Conservation (phyloP, 1,140 invertebrate genomes). For the Ridgeia piscesae region DNA sequence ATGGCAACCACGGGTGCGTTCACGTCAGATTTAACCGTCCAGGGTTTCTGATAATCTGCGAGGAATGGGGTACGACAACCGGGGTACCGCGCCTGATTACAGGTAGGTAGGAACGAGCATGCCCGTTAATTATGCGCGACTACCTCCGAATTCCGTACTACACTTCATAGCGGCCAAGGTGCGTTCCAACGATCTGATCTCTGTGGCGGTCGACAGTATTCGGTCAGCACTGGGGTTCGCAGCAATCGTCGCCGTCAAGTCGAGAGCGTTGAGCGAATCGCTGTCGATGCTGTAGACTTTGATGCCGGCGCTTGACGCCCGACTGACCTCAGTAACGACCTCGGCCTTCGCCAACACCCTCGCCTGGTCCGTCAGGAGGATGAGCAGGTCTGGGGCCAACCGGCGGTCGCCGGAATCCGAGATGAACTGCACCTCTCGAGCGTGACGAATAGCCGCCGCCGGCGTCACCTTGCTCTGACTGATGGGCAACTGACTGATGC, state of each 20-base stretch:
- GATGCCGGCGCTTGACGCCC: no score
- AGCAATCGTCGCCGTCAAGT: neutral
- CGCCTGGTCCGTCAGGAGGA: neutral
- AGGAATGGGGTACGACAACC: neutral
- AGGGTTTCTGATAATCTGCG: neutral
- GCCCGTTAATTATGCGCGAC: neutral
- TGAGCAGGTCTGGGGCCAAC: neutral
- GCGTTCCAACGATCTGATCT: neutral
- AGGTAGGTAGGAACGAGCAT: neutral
- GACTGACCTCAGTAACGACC: neutral
- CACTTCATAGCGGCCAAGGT: neutral
- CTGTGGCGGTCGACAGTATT: neutral
- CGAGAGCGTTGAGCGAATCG: neutral
- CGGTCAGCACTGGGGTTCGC: neutral
- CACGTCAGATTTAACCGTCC: neutral
- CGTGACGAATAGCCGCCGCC: no score
- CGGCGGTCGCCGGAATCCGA: neutral
- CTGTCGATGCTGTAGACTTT: neutral
- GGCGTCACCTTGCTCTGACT: neutral
- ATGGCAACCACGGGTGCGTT: neutral
- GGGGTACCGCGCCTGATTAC: neutral
- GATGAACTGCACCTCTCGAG: neutral
- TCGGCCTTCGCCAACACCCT: neutral
- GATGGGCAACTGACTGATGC: neutral
- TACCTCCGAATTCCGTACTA: neutral